phyloP scores from a whole-genome alignment of 2,888 invertebrate genomes.

The Hedychridium roseum region DNA sequence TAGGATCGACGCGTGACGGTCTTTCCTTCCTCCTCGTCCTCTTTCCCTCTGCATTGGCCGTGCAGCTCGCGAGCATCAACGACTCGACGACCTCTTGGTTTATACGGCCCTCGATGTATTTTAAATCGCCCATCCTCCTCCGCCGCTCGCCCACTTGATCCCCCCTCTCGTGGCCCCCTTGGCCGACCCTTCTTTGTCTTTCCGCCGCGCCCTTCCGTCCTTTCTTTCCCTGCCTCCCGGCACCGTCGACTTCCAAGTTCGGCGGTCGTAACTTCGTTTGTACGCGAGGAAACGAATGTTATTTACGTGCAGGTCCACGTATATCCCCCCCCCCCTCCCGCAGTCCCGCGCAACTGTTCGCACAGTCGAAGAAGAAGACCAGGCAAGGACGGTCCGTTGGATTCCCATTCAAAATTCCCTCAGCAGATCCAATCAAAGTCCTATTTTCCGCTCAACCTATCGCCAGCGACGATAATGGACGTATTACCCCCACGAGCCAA shows the following conservation, averaged over 20 bases:
- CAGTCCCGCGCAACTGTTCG: slow-evolving; percentile 20
- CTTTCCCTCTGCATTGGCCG: neutral
- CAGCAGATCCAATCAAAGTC: slow-evolving; percentile 58
- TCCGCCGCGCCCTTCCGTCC: slow-evolving; percentile 6
- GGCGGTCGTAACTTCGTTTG: slow-evolving; percentile 40
- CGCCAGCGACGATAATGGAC: no score
- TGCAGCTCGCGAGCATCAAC: neutral
- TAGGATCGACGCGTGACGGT: no score
- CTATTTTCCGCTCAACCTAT: slow-evolving; percentile 57
- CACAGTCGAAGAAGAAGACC: slow-evolving; percentile 17
- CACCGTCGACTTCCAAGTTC: slow-evolving; percentile 27
- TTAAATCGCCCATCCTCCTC: slow-evolving; percentile 31
- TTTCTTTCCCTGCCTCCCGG: slow-evolving; percentile 9
- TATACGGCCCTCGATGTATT: slow-evolving; percentile 29
- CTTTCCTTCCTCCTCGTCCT: neutral
- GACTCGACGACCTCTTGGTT: neutral
- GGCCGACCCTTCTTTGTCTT: slow-evolving; percentile 1
- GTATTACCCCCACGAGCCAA: no score
- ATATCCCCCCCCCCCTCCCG: no score
- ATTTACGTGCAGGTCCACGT: slow-evolving; percentile 50
- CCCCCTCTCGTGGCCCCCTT: slow-evolving; percentile 7
- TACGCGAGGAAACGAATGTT: slow-evolving; percentile 51
- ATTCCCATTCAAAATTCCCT: slow-evolving; percentile 58
- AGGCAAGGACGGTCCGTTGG: slow-evolving; percentile 14
- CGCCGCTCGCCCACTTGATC: slow-evolving; percentile 2